Conservation (phyloP, 2,888 invertebrate species). For the Ellobium chinense region DNA sequence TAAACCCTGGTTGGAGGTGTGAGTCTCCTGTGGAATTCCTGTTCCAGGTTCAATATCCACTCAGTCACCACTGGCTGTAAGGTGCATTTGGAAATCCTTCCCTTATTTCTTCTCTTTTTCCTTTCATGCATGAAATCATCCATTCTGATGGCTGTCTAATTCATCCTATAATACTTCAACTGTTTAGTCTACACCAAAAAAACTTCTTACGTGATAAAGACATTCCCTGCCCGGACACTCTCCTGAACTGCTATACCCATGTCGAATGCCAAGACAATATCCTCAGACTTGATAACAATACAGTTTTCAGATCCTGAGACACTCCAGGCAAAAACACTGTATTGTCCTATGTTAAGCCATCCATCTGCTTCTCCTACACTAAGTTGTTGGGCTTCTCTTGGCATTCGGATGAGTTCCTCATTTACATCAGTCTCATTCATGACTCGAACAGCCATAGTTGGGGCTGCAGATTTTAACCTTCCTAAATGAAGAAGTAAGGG, state of each 20-base stretch:
- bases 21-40: too few species aligned
- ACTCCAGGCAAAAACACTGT: constrained; percentile 67
- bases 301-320: constrained; percentile 72
- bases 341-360: constrained; percentile 58
- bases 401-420: neutral
- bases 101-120: too few species aligned
- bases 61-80: too few species aligned
- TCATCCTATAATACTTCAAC: too few species aligned
- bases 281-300: constrained; percentile 61
- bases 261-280: constrained; percentile 61
- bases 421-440: constrained; percentile 4
- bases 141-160: too few species aligned
- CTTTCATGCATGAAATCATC: too few species aligned
- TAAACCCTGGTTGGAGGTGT: too few species aligned
- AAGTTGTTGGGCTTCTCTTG: neutral
- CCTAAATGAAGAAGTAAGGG: neutral
- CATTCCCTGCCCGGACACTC: constrained; percentile 58
- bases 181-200: too few species aligned
- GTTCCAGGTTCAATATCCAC: too few species aligned
- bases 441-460: neutral
- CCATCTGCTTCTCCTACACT: constrained; percentile 38
- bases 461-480: neutral
- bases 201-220: constrained; percentile 64
- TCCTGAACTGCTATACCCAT: constrained; percentile 61
- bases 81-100: too few species aligned